Evolutionary conservation across 2,113 vertebrate genomes (phyloP).

Genomic region (Nerophis lumbriciformis): DNA sequence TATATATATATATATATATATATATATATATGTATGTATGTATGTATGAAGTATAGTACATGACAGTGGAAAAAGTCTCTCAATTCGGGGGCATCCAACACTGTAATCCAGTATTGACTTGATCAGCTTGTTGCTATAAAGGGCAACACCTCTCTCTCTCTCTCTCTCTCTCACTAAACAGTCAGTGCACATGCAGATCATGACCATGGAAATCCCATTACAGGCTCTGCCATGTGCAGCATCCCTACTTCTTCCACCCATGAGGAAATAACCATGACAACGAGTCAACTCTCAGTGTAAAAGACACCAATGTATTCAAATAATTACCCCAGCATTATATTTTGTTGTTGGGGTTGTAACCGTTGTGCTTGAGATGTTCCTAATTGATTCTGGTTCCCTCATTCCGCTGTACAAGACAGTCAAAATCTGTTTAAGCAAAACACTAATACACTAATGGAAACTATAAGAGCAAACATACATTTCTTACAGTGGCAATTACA

Average conservation of each 20-base stretch:
- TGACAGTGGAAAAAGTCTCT: slow-evolving; percentile 16
- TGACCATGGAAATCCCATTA: slow-evolving; percentile 29
- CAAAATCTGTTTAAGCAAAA: too few relatives aligned
- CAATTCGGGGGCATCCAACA: background rate
- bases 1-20: too few relatives aligned
- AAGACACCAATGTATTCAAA: background rate
- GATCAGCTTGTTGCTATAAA: slow-evolving; percentile 29
- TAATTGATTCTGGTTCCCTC: too few relatives aligned
- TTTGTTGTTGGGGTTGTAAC: too few relatives aligned
- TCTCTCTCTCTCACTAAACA: slow-evolving; percentile 2
- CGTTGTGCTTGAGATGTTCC: too few relatives aligned
- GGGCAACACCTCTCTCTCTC: slow-evolving; percentile 6
- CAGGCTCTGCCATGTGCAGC: background rate
- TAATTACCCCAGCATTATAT: too few relatives aligned
- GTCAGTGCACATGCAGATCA: slow-evolving; percentile 8
- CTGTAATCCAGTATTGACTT: slow-evolving; percentile 40
- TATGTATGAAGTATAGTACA: background rate
- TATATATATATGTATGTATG: too few relatives aligned
- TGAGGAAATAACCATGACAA: background rate
- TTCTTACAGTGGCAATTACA: too few relatives aligned
- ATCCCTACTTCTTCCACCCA: too few relatives aligned
- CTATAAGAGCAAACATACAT: too few relatives aligned
- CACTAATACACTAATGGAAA: too few relatives aligned
- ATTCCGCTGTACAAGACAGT: too few relatives aligned
- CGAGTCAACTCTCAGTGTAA: background rate